phyloP scores from a whole-genome alignment of 2,797 vertebrate genomes.

The Micromesistius poutassou region DNA sequence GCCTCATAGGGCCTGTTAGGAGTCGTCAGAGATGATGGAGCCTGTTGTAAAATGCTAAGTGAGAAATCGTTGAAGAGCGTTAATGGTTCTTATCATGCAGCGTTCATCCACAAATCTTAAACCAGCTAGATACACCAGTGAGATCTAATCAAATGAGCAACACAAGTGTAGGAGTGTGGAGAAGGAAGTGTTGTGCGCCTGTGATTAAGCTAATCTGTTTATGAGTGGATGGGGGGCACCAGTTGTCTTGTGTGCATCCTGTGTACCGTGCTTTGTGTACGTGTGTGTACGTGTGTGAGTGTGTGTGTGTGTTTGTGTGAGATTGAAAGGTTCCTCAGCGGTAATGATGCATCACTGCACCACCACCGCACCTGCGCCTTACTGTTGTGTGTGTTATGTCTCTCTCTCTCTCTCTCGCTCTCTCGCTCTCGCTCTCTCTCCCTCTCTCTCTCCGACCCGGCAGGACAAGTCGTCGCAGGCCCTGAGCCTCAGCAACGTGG shows the following conservation, averaged over 20 bases:
- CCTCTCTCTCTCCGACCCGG: too few relatives aligned
- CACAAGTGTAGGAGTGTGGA: constrained; percentile 3
- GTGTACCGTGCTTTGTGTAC: constrained; percentile 3
- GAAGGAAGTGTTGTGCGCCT: constrained; percentile 5
- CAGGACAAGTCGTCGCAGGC: constrained; percentile 96
- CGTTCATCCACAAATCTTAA: background rate
- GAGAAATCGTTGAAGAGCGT: too few relatives aligned
- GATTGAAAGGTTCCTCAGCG: constrained; percentile 13
- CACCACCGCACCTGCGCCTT: background rate
- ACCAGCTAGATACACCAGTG: background rate
- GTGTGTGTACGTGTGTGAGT: constrained; percentile 6
- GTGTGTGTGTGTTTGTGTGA: constrained; percentile 22
- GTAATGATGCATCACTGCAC: background rate
- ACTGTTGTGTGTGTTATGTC: constrained; percentile 10
- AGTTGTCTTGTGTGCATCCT: background rate
- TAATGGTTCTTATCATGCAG: background rate
- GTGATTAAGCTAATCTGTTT: constrained; percentile 6
- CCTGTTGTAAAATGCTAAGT: background rate
- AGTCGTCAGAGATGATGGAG: background rate
- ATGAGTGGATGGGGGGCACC: background rate
- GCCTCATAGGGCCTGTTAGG: background rate
- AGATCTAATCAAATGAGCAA: constrained; percentile 8
- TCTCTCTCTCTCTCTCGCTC: constrained; percentile 18
- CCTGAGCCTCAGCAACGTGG: constrained; percentile 96
- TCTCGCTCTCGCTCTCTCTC: background rate